These are phyloP conservation scores for Smithornis capensis DNA, from an alignment of 2,113 vertebrate species.

Conservation along the genomic window DNA sequence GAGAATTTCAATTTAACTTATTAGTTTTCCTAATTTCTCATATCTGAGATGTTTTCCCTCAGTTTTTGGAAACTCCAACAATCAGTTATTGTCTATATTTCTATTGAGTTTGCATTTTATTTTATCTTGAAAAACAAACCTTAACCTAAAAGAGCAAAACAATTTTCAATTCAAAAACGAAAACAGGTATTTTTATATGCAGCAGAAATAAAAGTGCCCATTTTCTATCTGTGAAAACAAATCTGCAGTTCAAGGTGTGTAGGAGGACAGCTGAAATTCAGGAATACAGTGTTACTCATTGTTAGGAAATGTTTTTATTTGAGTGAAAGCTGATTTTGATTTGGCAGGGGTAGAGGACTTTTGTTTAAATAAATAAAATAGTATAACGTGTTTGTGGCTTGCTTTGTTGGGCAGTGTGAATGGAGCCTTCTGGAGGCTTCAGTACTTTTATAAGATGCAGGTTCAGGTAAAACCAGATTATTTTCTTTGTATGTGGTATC, in stretches of 20 bases:
- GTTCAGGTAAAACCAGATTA: neutral
- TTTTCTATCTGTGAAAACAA: slow-evolving; percentile 18
- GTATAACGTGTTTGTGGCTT: neutral
- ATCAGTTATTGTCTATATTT: neutral
- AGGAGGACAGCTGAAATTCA: slow-evolving; percentile 42
- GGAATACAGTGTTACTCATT: neutral
- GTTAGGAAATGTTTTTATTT: neutral
- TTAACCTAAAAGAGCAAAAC: neutral
- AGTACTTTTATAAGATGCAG: neutral
- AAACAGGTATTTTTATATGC: neutral
- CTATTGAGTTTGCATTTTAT: neutral
- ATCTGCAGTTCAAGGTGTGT: neutral
- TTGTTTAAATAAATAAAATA: neutral
- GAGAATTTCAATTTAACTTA: neutral
- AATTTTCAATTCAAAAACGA: neutral
- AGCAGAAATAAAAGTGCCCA: neutral
- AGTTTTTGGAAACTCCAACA: neutral
- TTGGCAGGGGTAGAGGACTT: neutral
- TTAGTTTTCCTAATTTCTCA: neutral
- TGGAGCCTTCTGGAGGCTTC: neutral
- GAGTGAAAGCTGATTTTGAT: neutral
- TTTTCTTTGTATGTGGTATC: neutral
- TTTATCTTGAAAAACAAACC: neutral
- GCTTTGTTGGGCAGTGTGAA: neutral
- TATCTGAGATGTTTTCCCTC: neutral